Evolutionary conservation across 2,888 invertebrate genomes (phyloP).

Genomic region (Leptopterna dolabrata): DNA sequence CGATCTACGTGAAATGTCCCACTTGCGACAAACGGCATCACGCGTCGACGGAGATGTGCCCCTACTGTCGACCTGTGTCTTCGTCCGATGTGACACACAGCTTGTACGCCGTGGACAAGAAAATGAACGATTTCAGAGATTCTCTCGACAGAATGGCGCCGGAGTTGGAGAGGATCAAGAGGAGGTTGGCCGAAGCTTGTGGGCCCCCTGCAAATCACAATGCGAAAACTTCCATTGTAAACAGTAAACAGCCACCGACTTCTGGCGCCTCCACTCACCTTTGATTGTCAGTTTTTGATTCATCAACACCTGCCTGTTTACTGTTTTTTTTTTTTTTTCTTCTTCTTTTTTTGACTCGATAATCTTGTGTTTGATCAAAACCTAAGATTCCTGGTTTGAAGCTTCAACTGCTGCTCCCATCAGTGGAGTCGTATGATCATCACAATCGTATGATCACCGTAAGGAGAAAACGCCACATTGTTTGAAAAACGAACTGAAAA

Average conservation of each 20-base stretch:
- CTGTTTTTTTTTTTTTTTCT: too few species aligned
- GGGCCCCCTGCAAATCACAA: neutral
- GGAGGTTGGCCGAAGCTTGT: constrained; percentile 7
- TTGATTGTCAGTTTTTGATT: too few species aligned
- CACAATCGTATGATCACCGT: too few species aligned
- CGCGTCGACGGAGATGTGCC: constrained; percentile 24
- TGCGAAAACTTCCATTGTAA: neutral
- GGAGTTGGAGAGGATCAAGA: constrained; percentile 27
- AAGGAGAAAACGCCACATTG: too few species aligned
- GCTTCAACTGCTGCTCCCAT: too few species aligned
- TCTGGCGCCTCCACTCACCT: too few species aligned
- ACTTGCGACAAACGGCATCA: constrained; percentile 23
- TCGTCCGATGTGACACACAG: neutral
- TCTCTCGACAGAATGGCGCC: neutral
- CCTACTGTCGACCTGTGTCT: constrained; percentile 19
- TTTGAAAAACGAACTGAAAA: too few species aligned
- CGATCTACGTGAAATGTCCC: constrained; percentile 2
- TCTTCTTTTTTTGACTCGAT: too few species aligned
- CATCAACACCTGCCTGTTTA: too few species aligned
- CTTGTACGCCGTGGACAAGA: neutral
- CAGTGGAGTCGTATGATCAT: too few species aligned
- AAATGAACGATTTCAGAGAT: constrained; percentile 33
- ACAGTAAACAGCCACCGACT: neutral
- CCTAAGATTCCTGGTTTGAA: too few species aligned
- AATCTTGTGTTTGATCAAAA: too few species aligned